A percentile compares a stretch with the other conserved stretches of the same genome.
Conservation (phyloP, 2,888 invertebrate genomes). For the Nemotelus pantherinus region DNA sequence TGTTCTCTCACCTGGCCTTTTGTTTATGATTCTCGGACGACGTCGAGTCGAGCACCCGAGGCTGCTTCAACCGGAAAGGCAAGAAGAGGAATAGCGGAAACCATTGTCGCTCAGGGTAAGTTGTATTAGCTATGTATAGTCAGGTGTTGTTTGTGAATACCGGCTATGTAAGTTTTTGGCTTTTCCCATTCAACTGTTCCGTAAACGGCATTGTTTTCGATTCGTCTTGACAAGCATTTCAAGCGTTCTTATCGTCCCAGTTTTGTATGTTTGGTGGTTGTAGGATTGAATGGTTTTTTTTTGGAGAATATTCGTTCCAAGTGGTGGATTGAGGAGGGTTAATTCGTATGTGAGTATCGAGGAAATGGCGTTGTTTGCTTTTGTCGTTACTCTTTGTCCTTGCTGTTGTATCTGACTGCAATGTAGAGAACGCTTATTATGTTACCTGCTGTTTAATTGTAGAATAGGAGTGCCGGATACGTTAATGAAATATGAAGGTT, state of each 20-base stretch:
- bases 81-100: slow-evolving; percentile 31
- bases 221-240: background rate
- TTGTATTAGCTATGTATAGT: too few relatives aligned
- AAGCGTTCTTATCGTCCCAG: background rate
- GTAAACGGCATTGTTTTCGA: background rate
- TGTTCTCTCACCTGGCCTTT: slow-evolving; percentile 29
- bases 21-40: slow-evolving; percentile 15
- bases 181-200: background rate
- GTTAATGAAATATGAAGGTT: too few relatives aligned
- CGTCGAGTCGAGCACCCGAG: background rate
- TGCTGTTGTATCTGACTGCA: background rate
- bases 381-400: background rate
- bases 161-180: background rate
- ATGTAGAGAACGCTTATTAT: background rate
- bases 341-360: background rate
- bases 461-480: background rate
- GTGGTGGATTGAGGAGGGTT: background rate
- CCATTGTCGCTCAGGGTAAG: slow-evolving; percentile 9
- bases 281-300: too few relatives aligned
- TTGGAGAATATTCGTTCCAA: too few relatives aligned
- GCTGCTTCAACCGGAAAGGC: background rate
- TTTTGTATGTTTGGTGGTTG: background rate
- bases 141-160: too few relatives aligned
- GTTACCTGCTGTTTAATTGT: background rate
- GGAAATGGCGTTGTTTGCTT: background rate